Conservation (phyloP, 2,888 invertebrate species). For the Drosophila cognata region DNA sequence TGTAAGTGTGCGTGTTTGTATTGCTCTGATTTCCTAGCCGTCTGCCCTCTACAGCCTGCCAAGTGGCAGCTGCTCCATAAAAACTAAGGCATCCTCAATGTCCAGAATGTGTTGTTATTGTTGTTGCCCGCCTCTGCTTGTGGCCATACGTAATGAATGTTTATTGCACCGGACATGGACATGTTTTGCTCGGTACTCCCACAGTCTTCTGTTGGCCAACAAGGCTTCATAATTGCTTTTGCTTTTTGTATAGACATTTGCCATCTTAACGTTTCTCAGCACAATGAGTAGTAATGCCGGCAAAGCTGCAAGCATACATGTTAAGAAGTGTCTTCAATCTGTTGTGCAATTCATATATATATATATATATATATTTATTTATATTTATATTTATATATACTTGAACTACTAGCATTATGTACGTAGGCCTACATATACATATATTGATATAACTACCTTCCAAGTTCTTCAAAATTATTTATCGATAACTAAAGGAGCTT, state of each 20-base stretch:
- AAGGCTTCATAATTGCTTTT: constrained; percentile 73
- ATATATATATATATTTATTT: too few species aligned
- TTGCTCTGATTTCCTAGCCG: constrained; percentile 71
- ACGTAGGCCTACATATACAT: background rate
- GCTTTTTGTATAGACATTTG: constrained; percentile 50
- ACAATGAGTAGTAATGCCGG: constrained; percentile 3
- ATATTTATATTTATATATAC: background rate
- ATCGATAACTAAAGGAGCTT: too few species aligned
- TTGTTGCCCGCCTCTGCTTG: constrained; percentile 72
- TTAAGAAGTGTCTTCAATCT: background rate
- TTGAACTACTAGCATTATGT: background rate
- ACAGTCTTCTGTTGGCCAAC: constrained; percentile 60
- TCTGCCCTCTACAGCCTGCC: constrained; percentile 51
- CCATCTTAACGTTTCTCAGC: constrained; percentile 48
- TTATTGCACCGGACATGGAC: constrained; percentile 79
- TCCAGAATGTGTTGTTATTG: constrained; percentile 20
- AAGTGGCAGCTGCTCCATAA: constrained; percentile 78
- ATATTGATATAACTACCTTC: background rate
- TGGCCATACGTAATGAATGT: constrained; percentile 78
- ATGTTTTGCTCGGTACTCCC: constrained; percentile 66
- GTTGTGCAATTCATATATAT: too few species aligned
- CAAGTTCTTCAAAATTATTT: background rate
- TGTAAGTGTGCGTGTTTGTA: constrained; percentile 19
- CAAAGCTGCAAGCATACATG: background rate
- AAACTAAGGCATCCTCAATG: constrained; percentile 58